Conservation (phyloP, 2,113 vertebrate genomes). For the Atrichornis clamosus region DNA sequence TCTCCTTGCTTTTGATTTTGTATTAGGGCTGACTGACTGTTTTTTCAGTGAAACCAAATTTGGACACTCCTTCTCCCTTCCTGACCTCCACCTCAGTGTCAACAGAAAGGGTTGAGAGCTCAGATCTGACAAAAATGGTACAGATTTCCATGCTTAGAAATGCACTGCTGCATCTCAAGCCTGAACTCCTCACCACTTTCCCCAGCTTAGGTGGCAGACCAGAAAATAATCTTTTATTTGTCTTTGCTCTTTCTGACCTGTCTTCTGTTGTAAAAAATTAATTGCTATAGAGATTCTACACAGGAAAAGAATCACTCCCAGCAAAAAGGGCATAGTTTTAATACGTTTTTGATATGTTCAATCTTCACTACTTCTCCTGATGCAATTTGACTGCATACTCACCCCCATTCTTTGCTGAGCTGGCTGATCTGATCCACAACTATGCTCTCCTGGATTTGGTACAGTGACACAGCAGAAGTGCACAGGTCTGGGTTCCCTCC, state of each 20-base stretch:
- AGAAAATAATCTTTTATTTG: not conserved
- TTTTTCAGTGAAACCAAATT: not conserved
- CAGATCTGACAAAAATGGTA: not conserved
- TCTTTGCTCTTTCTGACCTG: not conserved
- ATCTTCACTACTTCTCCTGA: not conserved
- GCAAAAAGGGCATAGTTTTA: not conserved
- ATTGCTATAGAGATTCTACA: not conserved
- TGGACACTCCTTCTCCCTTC: not conserved
- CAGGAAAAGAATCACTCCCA: not conserved
- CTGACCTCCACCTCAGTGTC: not conserved
- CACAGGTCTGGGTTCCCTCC: conserved; percentile 84
- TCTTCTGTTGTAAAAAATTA: not conserved
- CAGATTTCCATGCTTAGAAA: not conserved
- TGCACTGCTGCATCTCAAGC: not conserved
- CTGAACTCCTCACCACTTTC: not conserved
- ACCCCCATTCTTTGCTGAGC: conserved; percentile 98
- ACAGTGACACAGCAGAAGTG: conserved; percentile 83
- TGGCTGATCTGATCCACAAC: conserved; percentile 97
- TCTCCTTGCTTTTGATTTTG: not conserved
- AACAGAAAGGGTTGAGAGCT: not conserved
- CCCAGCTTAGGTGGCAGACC: not conserved
- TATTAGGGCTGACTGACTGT: not conserved
- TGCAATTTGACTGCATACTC: not conserved
- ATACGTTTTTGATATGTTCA: not conserved
- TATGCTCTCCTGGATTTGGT: conserved; percentile 92